These are phyloP conservation scores for Leucopsar rothschildi DNA, from an alignment of 2,113 vertebrate species.

Conservation along the genomic window DNA sequence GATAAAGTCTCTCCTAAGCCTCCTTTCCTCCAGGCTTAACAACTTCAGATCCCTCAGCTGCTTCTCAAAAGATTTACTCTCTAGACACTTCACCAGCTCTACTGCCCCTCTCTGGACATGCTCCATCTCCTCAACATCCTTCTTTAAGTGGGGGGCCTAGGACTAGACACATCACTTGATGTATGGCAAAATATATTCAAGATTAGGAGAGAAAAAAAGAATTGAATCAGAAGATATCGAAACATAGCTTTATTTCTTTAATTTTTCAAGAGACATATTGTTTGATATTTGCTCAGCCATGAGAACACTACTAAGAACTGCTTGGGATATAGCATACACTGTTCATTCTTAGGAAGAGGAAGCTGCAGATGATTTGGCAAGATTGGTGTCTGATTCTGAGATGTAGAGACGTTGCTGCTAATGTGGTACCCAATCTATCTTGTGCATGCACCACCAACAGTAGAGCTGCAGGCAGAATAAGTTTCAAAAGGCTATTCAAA, in stretches of 20 bases:
- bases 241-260: not conserved
- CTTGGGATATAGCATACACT: not conserved
- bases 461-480: not conserved
- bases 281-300: not conserved
- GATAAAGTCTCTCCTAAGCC: no score
- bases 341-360: not conserved
- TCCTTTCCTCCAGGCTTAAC: not conserved
- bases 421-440: not conserved
- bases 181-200: not conserved
- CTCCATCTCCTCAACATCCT: rapidly evolving
- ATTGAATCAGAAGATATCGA: not conserved
- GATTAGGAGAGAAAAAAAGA: not conserved
- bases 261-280: not conserved
- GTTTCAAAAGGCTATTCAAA: slow-evolving; percentile 2
- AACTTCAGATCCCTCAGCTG: not conserved
- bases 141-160: not conserved
- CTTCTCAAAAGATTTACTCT: not conserved
- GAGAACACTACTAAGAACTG: not conserved
- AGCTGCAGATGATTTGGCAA: not conserved
- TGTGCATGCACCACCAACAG: not conserved
- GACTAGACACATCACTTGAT: not conserved
- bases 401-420: not conserved
- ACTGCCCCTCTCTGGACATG: not conserved
- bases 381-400: not conserved
- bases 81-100: not conserved